Percentiles rank a stretch among this genome's conserved stretches.
phyloP scores from a whole-genome alignment of 2,797 vertebrate genomes.

The Ptychadena robeensis region DNA sequence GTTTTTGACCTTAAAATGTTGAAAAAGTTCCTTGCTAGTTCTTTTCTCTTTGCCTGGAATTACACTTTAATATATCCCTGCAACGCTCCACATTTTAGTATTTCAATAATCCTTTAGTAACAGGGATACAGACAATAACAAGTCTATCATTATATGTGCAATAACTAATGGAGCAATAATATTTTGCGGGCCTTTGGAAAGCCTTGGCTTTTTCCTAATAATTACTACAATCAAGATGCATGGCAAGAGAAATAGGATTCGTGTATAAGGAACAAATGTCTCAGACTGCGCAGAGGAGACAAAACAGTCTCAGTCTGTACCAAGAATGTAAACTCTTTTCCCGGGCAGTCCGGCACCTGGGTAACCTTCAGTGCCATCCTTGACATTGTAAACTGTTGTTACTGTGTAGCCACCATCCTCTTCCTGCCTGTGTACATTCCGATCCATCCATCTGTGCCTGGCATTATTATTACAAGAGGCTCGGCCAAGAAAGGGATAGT shows the following conservation, averaged over 20 bases:
- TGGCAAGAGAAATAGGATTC: not conserved
- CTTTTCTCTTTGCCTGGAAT: too few species aligned
- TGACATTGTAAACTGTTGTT: slow-evolving; percentile 43
- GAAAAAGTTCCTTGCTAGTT: too few species aligned
- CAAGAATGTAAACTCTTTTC: slow-evolving; percentile 40
- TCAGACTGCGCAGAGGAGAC: slow-evolving; percentile 45
- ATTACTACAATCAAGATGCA: slow-evolving; percentile 19
- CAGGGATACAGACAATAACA: not conserved
- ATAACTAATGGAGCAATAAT: not conserved
- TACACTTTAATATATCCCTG: too few species aligned
- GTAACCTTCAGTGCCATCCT: slow-evolving; percentile 57
- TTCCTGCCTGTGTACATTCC: slow-evolving; percentile 44
- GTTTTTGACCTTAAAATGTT: too few species aligned
- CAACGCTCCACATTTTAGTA: too few species aligned
- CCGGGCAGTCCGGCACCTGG: slow-evolving; percentile 58
- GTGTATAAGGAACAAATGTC: slow-evolving; percentile 31
- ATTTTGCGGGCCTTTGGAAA: not conserved
- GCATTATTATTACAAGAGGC: slow-evolving; percentile 26
- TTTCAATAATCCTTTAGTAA: not conserved
- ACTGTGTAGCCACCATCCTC: slow-evolving; percentile 40
- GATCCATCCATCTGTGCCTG: slow-evolving; percentile 18
- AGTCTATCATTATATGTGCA: not conserved
- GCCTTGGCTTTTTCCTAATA: not conserved
- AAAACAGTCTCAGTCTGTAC: slow-evolving; percentile 41
- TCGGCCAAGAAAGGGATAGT: not conserved